Evolutionary conservation across 2,888 invertebrate genomes (phyloP).

Genomic region (Caenorhabditis drosophilae): DNA sequence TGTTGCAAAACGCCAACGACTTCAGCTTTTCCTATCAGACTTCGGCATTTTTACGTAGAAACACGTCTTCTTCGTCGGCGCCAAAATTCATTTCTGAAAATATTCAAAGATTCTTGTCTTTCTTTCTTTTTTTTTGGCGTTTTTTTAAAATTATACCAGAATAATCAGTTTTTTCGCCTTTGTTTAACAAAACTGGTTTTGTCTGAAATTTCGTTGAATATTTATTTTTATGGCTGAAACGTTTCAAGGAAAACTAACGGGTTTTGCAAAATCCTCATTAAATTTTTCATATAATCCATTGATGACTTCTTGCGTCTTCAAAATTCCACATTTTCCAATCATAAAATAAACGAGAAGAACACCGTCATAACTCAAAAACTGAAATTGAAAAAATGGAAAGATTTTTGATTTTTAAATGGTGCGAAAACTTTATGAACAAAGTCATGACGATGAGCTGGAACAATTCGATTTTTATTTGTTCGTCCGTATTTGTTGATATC

Average conservation of each 20-base stretch:
- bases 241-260: conserved; percentile 6
- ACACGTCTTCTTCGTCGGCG: conserved; percentile 6
- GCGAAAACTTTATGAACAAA: conserved; percentile 16
- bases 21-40: too few relatives aligned
- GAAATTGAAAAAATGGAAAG: background rate
- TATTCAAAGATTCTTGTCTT: conserved; percentile 1
- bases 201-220: background rate
- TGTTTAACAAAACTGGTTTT: background rate
- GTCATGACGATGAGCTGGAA: conserved; percentile 21
- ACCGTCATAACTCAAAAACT: conserved; percentile 30
- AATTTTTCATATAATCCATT: conserved; percentile 18
- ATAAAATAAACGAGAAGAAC: conserved; percentile 30
- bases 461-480: too few relatives aligned
- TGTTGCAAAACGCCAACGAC: too few relatives aligned
- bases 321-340: conserved; percentile 21
- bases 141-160: conserved; percentile 14
- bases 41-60: background rate
- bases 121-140: too few relatives aligned
- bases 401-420: background rate
- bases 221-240: background rate
- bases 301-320: conserved; percentile 29
- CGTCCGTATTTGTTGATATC: too few relatives aligned
- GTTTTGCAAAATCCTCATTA: conserved; percentile 2
- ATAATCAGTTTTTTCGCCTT: conserved; percentile 7
- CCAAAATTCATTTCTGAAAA: conserved; percentile 28